These are phyloP conservation scores for Gracilinanus agilis DNA, from an alignment of 2,113 vertebrate genomes.

Conservation along the genomic window DNA sequence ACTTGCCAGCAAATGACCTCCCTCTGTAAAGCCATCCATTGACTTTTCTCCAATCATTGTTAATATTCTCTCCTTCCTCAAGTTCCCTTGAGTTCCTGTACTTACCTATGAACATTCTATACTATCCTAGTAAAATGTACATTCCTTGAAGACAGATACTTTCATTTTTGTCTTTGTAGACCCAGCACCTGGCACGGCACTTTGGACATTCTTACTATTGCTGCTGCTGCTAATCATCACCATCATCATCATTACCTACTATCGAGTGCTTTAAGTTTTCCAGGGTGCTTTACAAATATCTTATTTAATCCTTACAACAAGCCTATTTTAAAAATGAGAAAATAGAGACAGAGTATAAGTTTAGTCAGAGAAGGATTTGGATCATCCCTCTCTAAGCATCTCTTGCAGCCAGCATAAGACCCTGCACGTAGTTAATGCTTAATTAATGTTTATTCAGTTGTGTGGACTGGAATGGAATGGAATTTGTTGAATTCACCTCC, in stretches of 20 bases:
- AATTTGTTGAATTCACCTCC: background rate
- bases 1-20: background rate
- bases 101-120: background rate
- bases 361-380: background rate
- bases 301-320: background rate
- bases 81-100: background rate
- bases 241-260: background rate
- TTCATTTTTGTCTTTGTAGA: background rate
- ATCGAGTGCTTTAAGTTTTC: background rate
- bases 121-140: no score
- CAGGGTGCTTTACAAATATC: background rate
- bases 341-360: background rate
- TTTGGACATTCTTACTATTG: background rate
- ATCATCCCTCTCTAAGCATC: background rate
- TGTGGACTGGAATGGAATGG: background rate
- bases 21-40: background rate
- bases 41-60: background rate
- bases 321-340: background rate
- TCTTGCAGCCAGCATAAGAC: background rate
- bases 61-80: background rate
- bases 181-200: background rate
- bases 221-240: background rate
- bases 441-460: background rate
- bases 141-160: background rate
- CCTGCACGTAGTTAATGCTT: background rate